phyloP scores from a whole-genome alignment of 2,888 invertebrate species.

The Synergus itoensis region DNA sequence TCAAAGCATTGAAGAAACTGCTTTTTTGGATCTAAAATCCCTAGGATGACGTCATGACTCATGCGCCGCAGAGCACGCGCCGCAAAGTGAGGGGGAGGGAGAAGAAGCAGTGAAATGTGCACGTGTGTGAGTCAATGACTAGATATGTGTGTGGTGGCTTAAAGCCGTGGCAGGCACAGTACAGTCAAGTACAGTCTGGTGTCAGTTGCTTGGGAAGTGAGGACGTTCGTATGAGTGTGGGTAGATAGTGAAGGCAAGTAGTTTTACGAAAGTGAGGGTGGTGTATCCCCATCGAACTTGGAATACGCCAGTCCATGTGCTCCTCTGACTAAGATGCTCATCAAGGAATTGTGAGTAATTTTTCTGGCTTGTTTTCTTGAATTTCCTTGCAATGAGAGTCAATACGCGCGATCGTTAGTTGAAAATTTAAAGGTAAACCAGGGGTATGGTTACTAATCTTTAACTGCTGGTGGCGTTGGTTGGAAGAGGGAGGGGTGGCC shows the following conservation, averaged over 20 bases:
- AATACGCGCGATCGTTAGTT: slow-evolving; percentile 48
- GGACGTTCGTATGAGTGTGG: background rate
- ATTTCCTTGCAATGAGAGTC: slow-evolving; percentile 41
- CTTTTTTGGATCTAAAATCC: too few relatives aligned
- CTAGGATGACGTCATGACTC: too few relatives aligned
- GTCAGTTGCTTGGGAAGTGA: background rate
- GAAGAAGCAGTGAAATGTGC: too few relatives aligned
- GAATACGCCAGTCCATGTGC: slow-evolving; percentile 56
- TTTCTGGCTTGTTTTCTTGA: slow-evolving; percentile 15
- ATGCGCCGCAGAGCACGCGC: too few relatives aligned
- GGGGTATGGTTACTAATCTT: slow-evolving; percentile 63
- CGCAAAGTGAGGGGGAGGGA: too few relatives aligned
- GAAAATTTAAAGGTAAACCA: slow-evolving; percentile 56
- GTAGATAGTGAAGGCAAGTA: slow-evolving; percentile 14
- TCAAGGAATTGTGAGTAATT: slow-evolving; percentile 75
- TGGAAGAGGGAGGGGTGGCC: slow-evolving; percentile 53
- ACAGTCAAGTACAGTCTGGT: slow-evolving; percentile 5
- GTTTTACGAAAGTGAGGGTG: slow-evolving; percentile 41
- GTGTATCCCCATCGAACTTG: slow-evolving; percentile 42
- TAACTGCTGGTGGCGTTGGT: slow-evolving; percentile 58
- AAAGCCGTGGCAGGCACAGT: too few relatives aligned
- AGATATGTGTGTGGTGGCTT: too few relatives aligned
- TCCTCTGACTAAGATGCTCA: slow-evolving; percentile 70
- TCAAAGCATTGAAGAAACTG: too few relatives aligned
- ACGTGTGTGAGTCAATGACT: too few relatives aligned